Percentiles rank a stretch among this genome's conserved stretches.
These are phyloP conservation scores for Nycticryphes semicollaris DNA, from an alignment of 2,113 vertebrate genomes.

Conservation along the genomic window DNA sequence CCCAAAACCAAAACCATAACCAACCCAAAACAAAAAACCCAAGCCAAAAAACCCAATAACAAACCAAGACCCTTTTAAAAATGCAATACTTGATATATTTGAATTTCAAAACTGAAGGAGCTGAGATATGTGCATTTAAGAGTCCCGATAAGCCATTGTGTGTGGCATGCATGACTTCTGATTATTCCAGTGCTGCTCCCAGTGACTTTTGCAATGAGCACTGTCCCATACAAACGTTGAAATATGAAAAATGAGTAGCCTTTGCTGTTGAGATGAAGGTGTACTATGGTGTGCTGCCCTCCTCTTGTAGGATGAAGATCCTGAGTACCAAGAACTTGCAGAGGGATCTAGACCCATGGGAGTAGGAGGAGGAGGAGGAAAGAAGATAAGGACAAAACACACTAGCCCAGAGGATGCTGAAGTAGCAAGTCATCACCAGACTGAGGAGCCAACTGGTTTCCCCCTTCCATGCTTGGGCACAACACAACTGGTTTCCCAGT, in stretches of 20 bases:
- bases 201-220: neutral
- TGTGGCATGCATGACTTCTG: neutral
- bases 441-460: neutral
- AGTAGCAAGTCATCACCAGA: neutral
- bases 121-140: neutral
- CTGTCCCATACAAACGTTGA: neutral
- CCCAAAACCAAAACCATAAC: neutral
- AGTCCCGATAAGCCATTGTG: neutral
- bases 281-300: neutral
- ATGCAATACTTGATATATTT: conserved; percentile 81
- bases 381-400: neutral
- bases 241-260: neutral
- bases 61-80: conserved; percentile 72
- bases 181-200: neutral
- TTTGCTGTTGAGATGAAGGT: neutral
- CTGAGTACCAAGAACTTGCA: neutral
- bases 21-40: neutral
- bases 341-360: neutral
- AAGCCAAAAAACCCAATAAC: neutral
- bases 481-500: neutral
- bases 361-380: neutral
- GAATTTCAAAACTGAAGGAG: conserved; percentile 41
- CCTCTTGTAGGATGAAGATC: neutral
- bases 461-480: neutral
- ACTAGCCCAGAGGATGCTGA: neutral